phyloP scores from a whole-genome alignment of 2,888 invertebrate genomes.

The Lasioglossum oenotherae region DNA sequence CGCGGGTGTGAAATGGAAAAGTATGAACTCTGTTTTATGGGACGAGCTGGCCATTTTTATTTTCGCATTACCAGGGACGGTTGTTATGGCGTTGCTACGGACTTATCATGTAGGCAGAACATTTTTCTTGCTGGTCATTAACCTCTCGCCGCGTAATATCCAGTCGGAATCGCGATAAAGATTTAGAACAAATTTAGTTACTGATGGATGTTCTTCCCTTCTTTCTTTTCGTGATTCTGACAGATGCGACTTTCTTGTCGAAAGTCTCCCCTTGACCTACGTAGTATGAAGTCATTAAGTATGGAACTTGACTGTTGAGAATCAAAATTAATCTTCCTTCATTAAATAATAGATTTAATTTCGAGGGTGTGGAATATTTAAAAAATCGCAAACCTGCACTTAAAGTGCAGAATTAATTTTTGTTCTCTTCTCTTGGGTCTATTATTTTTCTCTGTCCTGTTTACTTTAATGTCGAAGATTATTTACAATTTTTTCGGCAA shows the following conservation, averaged over 20 bases:
- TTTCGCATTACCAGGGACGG: not conserved
- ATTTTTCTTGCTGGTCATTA: conserved; percentile 1
- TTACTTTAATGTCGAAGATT: too few species aligned
- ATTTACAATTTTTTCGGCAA: too few species aligned
- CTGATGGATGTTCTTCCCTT: not conserved
- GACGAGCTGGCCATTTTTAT: conserved; percentile 1
- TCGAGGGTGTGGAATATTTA: too few species aligned
- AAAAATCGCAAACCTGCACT: too few species aligned
- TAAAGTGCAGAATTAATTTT: too few species aligned
- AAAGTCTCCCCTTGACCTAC: not conserved
- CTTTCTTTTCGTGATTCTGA: not conserved
- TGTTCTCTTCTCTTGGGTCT: too few species aligned
- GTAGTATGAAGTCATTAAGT: too few species aligned
- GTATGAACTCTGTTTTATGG: conserved; percentile 8
- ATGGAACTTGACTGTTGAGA: too few species aligned
- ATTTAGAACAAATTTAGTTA: not conserved
- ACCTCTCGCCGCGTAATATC: not conserved
- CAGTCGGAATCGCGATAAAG: not conserved
- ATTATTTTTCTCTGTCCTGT: too few species aligned
- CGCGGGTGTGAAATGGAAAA: not conserved
- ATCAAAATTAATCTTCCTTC: too few species aligned
- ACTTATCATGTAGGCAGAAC: conserved; percentile 1
- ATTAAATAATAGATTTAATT: too few species aligned
- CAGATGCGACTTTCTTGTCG: not conserved
- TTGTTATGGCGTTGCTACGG: not conserved